Percentiles rank a stretch among this genome's conserved stretches.
These are phyloP conservation scores for Sebastes iracundus DNA, from an alignment of 2,797 vertebrate species.

Conservation along the genomic window DNA sequence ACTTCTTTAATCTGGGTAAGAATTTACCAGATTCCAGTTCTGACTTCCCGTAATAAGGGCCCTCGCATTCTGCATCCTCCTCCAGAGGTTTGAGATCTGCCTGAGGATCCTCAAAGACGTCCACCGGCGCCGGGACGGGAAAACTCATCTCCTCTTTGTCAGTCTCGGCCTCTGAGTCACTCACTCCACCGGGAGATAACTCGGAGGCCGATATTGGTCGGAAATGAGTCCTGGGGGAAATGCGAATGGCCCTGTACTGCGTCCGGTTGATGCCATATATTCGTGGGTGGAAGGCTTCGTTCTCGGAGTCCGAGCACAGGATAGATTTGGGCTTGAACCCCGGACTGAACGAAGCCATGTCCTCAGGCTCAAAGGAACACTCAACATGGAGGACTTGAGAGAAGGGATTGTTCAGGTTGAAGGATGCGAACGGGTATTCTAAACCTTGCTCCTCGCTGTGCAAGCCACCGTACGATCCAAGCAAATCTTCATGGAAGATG, in stretches of 20 bases:
- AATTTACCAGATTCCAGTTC: conserved; percentile 99
- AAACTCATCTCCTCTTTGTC: conserved; percentile 93
- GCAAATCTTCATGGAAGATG: conserved; percentile 99
- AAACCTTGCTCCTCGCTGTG: conserved; percentile 92
- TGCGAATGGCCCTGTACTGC: conserved; percentile 97
- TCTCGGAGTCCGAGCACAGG: conserved; percentile 96
- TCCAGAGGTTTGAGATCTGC: conserved; percentile 98
- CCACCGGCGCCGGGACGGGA: conserved; percentile 85
- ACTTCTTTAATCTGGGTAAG: conserved; percentile 95
- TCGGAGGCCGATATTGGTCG: conserved; percentile 98
- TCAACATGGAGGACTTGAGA: conserved; percentile 99
- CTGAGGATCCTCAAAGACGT: conserved; percentile 94
- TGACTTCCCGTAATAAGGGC: conserved; percentile 96
- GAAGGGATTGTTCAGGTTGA: conserved; percentile 96
- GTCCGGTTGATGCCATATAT: conserved; percentile 94
- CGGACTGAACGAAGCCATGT: conserved; percentile 94
- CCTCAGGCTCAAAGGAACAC: conserved; percentile 98
- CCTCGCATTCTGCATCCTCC: conserved; percentile 98
- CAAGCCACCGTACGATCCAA: conserved; percentile 93
- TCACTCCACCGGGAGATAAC: conserved; percentile 94
- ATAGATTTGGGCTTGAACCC: conserved; percentile 98
- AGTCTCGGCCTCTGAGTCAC: conserved; percentile 96
- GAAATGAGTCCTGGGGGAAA: conserved; percentile 99
- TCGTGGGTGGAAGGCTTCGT: conserved; percentile 90
- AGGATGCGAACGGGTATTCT: conserved; percentile 95